Base-by-base conservation (phyloP, 2,888 invertebrate genomes). In the Catonia carolina region DNA sequence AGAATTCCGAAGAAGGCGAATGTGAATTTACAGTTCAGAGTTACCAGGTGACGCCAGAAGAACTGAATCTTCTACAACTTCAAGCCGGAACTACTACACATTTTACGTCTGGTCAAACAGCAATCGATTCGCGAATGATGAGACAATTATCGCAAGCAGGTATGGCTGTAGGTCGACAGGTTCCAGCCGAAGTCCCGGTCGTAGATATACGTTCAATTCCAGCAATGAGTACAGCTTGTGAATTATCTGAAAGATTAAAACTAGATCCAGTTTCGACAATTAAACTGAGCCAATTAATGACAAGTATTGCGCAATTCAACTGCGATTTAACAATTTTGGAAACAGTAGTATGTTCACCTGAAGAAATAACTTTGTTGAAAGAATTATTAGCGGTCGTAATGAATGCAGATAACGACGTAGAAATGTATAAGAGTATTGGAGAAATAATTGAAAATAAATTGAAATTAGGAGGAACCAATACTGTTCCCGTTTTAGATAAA, bases 1-100 rank as follows among this genome's bases (percentile, higher is more conserved):
- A 77, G 7, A 82, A 83, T 67, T 82, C 81, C 1, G 79, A 81
- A 49, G 82, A 82, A 67, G 82, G 82, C 0, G 75, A 75, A 37
- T 73, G 81, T 41, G 82, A 84, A 66, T 84, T 84, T 69, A 84
- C 83, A 1, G 83, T 85, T 1, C 84, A 85, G 73, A 84, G 84
- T 61, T 85, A 84, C 67, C 75, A 77, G 56, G 75, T 78, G 3
- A 74, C 74, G 1, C 75, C 76, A 0, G 77, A 77, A 60, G 77
- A 77, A 58, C 61, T 77, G 8, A 69, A 67, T 7, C 65, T 77
- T 8, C 70, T 74, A 39, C 73, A 73, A 3, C 71, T 72, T 27
- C 70, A 73, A 41, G 50, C 59, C 59, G 70, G 23, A 66, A 67
- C 42, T 68, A 69, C 61, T 66, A 70, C 62, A n/a, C 61, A 63